Base-by-base conservation (phyloP, 2,888 invertebrate genomes). In the Tribolium freemani region DNA sequence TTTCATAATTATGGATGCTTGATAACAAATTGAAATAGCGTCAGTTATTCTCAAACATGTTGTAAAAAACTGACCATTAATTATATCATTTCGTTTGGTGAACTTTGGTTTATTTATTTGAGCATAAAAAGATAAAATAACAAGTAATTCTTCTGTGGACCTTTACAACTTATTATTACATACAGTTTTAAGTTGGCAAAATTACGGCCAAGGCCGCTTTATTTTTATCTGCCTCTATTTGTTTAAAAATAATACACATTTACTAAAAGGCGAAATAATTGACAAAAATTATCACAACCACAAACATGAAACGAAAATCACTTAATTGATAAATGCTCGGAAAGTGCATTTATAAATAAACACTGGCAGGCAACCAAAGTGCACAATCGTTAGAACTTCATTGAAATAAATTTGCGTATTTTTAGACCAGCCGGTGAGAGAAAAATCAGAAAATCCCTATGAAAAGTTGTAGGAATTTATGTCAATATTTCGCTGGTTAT, bases 401-500 rank as follows among this genome's bases (percentile, higher is more conserved):
- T 46, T 10, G 11, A 5, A 11, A 46, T n/a, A 11, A 46, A 46
- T n/a, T 46, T 46, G 4, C 46, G 4, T 46, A n/a, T 46, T 10
- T 10, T 46, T 11, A n/a, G 46, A n/a, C 2, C 46, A 11, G n/a
- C 46, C 11, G 46, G n/a, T 46, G 10, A 5, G 26, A 26, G 26
- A 26, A 26, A 26, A 26, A 26, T 26, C 26, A 26, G 5, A 26
- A 21, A 21, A 21, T 20, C 3, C 26, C 31, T 63, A 63, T n/a
- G 50, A 13, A 51, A 51, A 51, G 31, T 26, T 64, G 16, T 16
- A 16, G 16, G 1, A 16, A 16, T 64, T 64, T 64, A 45, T 44
- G 31, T n/a, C 44, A 51, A 13, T 64, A 30, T 16, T 16, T 16
- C 20, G 26, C 5, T 38, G 38, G 63, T 51, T 53, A 64, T 64